Base-by-base conservation (phyloP, 2,888 invertebrate genomes). In the Yponomeuta evonymella region DNA sequence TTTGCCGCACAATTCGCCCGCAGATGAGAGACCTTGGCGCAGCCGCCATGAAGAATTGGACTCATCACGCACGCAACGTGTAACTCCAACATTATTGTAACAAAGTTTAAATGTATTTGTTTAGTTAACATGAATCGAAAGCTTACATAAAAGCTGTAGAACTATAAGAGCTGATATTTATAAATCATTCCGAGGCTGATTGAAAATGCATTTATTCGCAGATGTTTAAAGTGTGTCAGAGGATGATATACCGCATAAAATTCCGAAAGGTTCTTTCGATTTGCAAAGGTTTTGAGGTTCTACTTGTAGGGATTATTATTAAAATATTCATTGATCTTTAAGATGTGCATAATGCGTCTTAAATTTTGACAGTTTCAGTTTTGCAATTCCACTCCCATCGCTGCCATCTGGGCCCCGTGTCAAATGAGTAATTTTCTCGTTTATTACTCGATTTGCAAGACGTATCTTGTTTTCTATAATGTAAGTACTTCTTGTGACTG, bases 11-110 rank as follows among this genome's bases (percentile, higher is more conserved):
- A 58, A 58, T 58, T 58, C 15, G 51, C 51, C 51, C 2, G 15
- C 33, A 65, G 75, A 79, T 79, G 77, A 74, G 79, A 76, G 79
- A 83, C 85, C 84, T 85, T 85, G 79, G 70, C 15, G 71, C 73
- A 72, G 69, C 43, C 58, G 76, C 79, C 80, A 78, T 81, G 79
- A 81, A 79, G 80, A 79, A 83, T 83, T 76, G 71, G 74, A 80
- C 81, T 78, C 79, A 79, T 81, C 79, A 69, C 79, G 51, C 78
- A 76, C 74, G 75, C 75, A 75, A 75, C 75, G 74, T 68, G 48
- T 69, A 71, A 63, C 36, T 66, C 23, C 71, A 73, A 72, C 70
- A 72, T 68, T 71, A 67, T 72, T 69, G 62, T 67, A 63, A 71
- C 48, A 48, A 66, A 58, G 69, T 29, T 68, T 63, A 63, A 68